Base-by-base conservation (phyloP, 2,797 vertebrate genomes). In the Cottoperca gobio region DNA sequence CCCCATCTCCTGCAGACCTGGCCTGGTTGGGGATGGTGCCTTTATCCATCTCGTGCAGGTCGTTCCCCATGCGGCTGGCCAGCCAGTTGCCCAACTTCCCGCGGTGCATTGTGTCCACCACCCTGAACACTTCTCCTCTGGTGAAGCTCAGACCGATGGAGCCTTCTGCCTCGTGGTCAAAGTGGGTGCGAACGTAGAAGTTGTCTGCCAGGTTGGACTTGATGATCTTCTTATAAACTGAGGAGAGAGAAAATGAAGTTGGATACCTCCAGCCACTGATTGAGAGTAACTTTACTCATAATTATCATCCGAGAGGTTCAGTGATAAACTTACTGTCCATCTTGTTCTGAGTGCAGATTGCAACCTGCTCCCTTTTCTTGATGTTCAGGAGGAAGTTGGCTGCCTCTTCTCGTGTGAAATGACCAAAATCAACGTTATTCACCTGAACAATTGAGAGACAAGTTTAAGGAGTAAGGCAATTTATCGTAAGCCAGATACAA, bases 161-260 rank as follows among this genome's bases (percentile, higher is more conserved):
- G 0, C 87, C 81, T 0, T 97, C 96, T 0, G 96, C 90, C 81
- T 98, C 96, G 0, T 98, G 95, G 85, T 99, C 97, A 52, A 97
- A 99, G 92, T 99, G 98, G 0, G 96, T 96, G 26, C 98, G 97
- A 86, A 99, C 92, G 86, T 97, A 98, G 91, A 99, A 99, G 0
- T 97, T 99, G 85, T 99, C 98, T 0, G 96, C 97, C 75, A 97
- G 83, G 0, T 93, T 96, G 24, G 97, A 98, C 5, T 95, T 96
- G 12, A 95, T 84, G 92, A 99, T 97, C 83, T 97, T 98, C 86
- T 91, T 95, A 89, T 98, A 99, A 93, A 98, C 98, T 99, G 84
- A 55, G 8, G 42, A 58, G 3, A 37, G 5, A 9, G 0, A 23
- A 59, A 45, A 21, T 59, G n/a, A 1, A 23, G 16, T 28, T 28